Evolutionary conservation across 2,888 invertebrate genomes (phyloP), one percentile per base, ranked within the genome.

Genomic region (Rhynchonema sp.): DNA sequence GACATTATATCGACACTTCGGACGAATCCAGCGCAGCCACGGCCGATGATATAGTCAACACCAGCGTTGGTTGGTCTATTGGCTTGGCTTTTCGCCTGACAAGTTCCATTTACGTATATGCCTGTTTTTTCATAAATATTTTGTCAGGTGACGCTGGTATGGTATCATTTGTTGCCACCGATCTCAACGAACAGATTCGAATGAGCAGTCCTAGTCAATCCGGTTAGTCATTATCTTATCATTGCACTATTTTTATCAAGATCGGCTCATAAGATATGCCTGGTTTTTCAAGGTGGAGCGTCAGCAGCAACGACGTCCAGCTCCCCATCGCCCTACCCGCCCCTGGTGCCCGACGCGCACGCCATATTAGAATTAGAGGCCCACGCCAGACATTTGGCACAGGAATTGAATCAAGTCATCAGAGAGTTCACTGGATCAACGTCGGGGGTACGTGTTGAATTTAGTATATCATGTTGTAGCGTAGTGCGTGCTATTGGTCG

Each of bases 1-100:
- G 57, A 9, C 46, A 57, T 6, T 57, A 57, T 27, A 57, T 57
- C 27, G 57, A 57, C 57, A 57, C 57, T 1, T 57, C 57, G 25
- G 57, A 57, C 28, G 46, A 57, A 13, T 46, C 46, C n/a, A 9
- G 46, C 22, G 23, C 2, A 23, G 46, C 23, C 26, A n/a, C 3
- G 3, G 57, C 6, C 23, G 49, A 6, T 3, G 49, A 3, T 23
- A 38, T 38, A 9, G 20, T 38, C 13, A 38, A 38, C 38, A n/a
- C n/a, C n/a, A n/a, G n/a, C n/a, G n/a, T n/a, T n/a, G n/a, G n/a
- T n/a, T n/a, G n/a, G n/a, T n/a, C n/a, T n/a, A n/a, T n/a, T n/a
- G n/a, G n/a, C n/a, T n/a, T n/a, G n/a, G n/a, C n/a, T n/a, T n/a
- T n/a, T n/a, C n/a, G n/a, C n/a, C n/a, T n/a, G n/a, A n/a, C n/a